Evolutionary conservation across 2,797 vertebrate species (phyloP).

Genomic region (Hippopotamyrus pictus): DNA sequence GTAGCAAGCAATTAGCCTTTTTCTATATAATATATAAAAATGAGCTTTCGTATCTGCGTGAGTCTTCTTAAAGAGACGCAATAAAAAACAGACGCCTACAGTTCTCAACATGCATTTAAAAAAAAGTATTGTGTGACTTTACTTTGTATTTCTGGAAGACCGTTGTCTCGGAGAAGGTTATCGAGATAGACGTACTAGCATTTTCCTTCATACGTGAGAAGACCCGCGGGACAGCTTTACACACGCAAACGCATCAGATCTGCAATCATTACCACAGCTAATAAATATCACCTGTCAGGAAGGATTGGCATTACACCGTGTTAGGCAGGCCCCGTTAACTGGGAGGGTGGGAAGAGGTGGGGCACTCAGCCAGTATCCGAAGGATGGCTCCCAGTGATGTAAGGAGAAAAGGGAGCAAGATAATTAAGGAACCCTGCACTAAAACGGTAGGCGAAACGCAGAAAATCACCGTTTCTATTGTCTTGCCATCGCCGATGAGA

Average conservation of each 20-base stretch:
- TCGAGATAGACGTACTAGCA: not conserved
- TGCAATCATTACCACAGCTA: conserved; percentile 60
- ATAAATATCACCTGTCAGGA: conserved; percentile 51
- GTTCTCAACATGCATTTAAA: not conserved
- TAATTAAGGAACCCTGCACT: not conserved
- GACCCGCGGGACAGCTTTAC: conserved; percentile 46
- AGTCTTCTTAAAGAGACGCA: conserved; percentile 12
- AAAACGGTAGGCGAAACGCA: not conserved
- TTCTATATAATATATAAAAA: not conserved
- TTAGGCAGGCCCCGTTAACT: conserved; percentile 15
- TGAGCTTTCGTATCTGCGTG: not conserved
- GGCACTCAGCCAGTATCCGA: not conserved
- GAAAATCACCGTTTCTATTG: not conserved
- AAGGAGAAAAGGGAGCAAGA: not conserved
- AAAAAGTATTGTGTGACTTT: not conserved
- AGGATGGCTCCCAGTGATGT: not conserved
- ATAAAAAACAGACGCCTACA: not conserved
- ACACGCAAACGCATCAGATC: conserved; percentile 44
- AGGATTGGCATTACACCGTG: conserved; percentile 38
- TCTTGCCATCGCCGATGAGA: not conserved
- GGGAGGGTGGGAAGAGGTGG: not conserved
- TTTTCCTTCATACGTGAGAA: conserved; percentile 31
- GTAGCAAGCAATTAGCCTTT: not conserved
- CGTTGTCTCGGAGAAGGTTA: not conserved
- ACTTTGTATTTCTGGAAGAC: not conserved